Base-by-base conservation (phyloP, 2,113 vertebrate species). In the Petrocephalus microphthalmus region DNA sequence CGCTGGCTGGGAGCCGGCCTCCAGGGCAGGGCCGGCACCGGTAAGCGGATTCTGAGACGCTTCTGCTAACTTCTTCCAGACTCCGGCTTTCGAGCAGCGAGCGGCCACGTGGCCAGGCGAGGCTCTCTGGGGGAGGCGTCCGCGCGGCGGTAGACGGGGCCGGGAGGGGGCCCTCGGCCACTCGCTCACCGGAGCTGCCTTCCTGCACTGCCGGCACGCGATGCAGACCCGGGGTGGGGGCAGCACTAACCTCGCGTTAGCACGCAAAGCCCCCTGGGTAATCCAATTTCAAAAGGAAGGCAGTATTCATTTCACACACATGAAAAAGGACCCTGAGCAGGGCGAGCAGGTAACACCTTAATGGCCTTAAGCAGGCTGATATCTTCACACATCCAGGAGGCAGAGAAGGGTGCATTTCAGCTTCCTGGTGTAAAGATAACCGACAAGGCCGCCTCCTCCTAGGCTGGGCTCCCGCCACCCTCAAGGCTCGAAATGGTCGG, bases 191-290 rank as follows among this genome's bases (percentile, higher is more conserved):
- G 37, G 33, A 74, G 71, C 17, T 74, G 19, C 71, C 71, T 74
- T 42, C 71, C 71, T 74, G 71, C 71, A 42, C 33, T 42, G 33
- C 71, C 37, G 71, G 33, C 71, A 74, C 6, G 33, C 15, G 33
- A 74, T 19, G 29, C 67, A 17, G 29, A 74, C 4, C 29, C 37
- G 71, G 33, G 5, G 33, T 19, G 71, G 5, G 71, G 33, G 71
- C 17, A 19, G 1, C 13, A 0, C 17, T 6, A 7, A 1, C 15
- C 11, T 19, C 29, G 33, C 11, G 71, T 10, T 78, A 0, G 71
- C 25, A 89, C 89, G 84, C 51, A 90, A 93, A 92, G 92, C 87
- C 87, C 83, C 45, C 88, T 86, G 89, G 84, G 89, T 64, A 37
- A 7, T 29, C 64, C 56, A 86, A 17, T 85, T 81, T n/a, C 49